phyloP scores from a whole-genome alignment of 1,140 invertebrate species.

The Oncopodura yosiiana region DNA sequence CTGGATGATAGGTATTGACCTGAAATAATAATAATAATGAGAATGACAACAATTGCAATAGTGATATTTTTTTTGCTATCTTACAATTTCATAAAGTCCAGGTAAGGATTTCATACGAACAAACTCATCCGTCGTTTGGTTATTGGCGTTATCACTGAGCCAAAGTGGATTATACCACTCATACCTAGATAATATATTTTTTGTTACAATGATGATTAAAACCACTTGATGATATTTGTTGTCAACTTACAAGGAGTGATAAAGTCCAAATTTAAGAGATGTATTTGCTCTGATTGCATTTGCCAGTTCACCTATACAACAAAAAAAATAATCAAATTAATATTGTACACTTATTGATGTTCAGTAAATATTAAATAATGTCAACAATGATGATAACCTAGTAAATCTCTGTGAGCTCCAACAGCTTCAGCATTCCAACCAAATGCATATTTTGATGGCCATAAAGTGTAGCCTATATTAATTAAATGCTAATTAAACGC shows the following conservation, averaged over 20 bases:
- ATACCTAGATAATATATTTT: slow-evolving; percentile 33
- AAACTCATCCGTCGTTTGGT: slow-evolving; percentile 41
- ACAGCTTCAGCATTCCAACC: slow-evolving; percentile 9
- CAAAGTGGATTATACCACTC: slow-evolving; percentile 49
- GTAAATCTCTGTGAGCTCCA: slow-evolving; percentile 2
- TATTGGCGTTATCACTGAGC: slow-evolving; percentile 41
- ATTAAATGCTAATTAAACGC: no score
- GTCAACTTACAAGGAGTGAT: slow-evolving; percentile 37
- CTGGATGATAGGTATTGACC: slow-evolving; percentile 62
- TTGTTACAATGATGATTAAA: no score
- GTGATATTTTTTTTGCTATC: no score
- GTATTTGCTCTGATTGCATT: slow-evolving; percentile 38
- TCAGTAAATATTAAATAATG: slow-evolving; percentile 35
- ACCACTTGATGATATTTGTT: not conserved
- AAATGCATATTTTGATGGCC: slow-evolving; percentile 40
- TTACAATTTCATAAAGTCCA: slow-evolving; percentile 37
- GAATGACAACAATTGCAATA: slow-evolving; percentile 38
- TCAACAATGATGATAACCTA: not conserved
- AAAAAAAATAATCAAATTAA: not conserved
- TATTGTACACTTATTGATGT: slow-evolving; percentile 34
- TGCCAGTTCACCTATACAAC: slow-evolving; percentile 38
- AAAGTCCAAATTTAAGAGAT: slow-evolving; percentile 44
- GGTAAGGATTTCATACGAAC: slow-evolving; percentile 36
- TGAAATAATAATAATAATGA: slow-evolving; percentile 13
- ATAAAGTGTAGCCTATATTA: slow-evolving; percentile 45